A percentile compares a stretch with the other conserved stretches of the same genome.
These are phyloP conservation scores for Babylonia areolata DNA, from an alignment of 1,140 invertebrate species.

Conservation along the genomic window DNA sequence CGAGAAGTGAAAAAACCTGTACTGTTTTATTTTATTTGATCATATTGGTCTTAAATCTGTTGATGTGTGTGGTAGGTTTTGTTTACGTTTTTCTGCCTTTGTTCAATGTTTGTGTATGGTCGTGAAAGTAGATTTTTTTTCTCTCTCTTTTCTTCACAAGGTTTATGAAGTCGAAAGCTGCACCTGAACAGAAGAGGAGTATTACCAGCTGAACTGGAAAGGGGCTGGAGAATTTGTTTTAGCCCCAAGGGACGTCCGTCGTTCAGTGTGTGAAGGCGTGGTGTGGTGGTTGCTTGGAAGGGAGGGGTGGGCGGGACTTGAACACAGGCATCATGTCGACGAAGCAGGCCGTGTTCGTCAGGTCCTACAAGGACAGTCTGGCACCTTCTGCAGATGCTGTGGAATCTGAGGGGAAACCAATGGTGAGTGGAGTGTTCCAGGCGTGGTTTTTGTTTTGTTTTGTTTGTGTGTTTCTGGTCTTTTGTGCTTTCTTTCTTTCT, in stretches of 20 bases:
- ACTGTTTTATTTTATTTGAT: too few relatives aligned
- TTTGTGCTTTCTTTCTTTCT: not conserved
- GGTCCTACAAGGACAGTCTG: constrained; percentile 3
- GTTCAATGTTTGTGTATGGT: too few relatives aligned
- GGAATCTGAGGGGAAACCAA: not conserved
- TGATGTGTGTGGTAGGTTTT: too few relatives aligned
- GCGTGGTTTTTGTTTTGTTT: not conserved
- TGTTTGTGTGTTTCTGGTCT: not conserved
- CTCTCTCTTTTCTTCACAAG: too few relatives aligned
- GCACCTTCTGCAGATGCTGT: not conserved
- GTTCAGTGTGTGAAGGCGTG: not conserved
- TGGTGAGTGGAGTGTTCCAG: not conserved
- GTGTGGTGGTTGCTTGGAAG: not conserved
- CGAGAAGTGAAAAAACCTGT: too few relatives aligned
- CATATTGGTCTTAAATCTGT: too few relatives aligned
- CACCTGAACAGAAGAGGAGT: not conserved
- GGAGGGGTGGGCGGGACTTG: not conserved
- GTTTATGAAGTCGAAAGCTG: too few relatives aligned
- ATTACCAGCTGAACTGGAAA: too few relatives aligned
- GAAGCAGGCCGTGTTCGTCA: constrained; percentile 22
- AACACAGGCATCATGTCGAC: not conserved
- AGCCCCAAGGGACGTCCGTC: not conserved
- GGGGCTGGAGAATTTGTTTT: not conserved
- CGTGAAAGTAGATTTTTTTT: too few relatives aligned
- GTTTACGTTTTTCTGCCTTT: too few relatives aligned